phyloP scores from a whole-genome alignment of 1,140 invertebrate species.

The Lysiphlebus fabarum region DNA sequence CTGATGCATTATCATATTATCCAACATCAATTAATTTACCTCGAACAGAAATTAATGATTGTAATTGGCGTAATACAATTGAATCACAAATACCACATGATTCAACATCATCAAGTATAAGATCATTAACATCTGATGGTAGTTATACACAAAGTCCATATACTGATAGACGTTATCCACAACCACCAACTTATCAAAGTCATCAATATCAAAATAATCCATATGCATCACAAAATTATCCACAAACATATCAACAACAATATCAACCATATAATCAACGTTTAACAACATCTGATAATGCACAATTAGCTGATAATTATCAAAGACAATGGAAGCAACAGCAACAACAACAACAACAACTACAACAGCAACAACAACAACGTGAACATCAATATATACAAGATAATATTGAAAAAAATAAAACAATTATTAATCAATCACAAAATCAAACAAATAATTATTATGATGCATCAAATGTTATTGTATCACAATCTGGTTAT shows the following conservation, averaged over 20 bases:
- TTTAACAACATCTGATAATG: conserved; percentile 33
- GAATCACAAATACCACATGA: conserved; percentile 59
- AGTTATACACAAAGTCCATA: conserved; percentile 62
- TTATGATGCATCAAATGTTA: conserved; percentile 61
- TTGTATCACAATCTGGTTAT: conserved; percentile 80
- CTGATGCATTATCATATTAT: conserved; percentile 73
- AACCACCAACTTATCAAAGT: conserved; percentile 46
- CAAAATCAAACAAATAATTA: conserved; percentile 58
- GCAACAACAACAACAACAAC: conserved; percentile 46
- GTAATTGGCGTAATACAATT: conserved; percentile 59
- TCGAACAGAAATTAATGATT: conserved; percentile 58
- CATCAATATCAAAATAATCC: conserved; percentile 42
- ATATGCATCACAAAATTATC: conserved; percentile 45
- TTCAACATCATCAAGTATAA: conserved; percentile 59
- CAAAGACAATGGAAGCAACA: conserved; percentile 45
- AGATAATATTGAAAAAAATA: conserved; percentile 33
- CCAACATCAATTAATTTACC: conserved; percentile 65
- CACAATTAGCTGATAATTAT: conserved; percentile 43
- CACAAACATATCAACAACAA: conserved; percentile 47
- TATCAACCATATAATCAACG: conserved; percentile 45
- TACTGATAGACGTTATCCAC: conserved; percentile 57
- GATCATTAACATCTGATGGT: conserved; percentile 58
- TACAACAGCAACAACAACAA: conserved; percentile 43
- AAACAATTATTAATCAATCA: conserved; percentile 48
- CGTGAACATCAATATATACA: conserved; percentile 45